Evolutionary conservation across 2,888 invertebrate species (phyloP).

Genomic region (Rambutsinella grinnellia): DNA sequence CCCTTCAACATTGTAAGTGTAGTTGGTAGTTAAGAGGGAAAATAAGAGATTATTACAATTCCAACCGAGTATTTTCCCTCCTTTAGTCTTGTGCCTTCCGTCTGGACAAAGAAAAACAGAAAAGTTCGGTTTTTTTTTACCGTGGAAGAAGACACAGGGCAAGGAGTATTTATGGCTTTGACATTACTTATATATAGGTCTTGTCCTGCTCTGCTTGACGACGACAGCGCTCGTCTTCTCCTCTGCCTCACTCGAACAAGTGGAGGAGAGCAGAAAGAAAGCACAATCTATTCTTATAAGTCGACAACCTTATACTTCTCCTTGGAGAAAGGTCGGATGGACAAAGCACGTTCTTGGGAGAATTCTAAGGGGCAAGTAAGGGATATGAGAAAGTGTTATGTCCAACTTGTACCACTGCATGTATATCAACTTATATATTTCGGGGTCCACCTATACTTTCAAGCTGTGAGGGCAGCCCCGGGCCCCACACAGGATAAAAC

Average conservation of each 20-base stretch:
- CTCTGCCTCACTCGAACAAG: neutral
- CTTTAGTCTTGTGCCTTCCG: neutral
- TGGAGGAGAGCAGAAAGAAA: neutral
- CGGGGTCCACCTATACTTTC: too few relatives aligned
- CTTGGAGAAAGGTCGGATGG: slow-evolving; percentile 3
- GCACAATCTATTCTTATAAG: too few relatives aligned
- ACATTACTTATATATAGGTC: slow-evolving; percentile 33
- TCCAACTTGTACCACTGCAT: too few relatives aligned
- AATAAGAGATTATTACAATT: slow-evolving; percentile 29
- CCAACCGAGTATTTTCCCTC: slow-evolving; percentile 15
- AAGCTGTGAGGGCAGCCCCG: neutral
- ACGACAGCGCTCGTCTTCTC: neutral
- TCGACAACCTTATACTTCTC: too few relatives aligned
- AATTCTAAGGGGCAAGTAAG: too few relatives aligned
- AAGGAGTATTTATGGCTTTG: slow-evolving; percentile 32
- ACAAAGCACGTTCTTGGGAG: neutral
- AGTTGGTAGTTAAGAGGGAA: neutral
- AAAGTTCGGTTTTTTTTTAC: slow-evolving; percentile 1
- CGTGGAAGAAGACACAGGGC: slow-evolving; percentile 14
- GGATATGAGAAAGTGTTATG: neutral
- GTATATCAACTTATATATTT: too few relatives aligned
- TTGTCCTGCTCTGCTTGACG: slow-evolving; percentile 7
- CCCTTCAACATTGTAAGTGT: too few relatives aligned
- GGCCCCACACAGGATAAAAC: neutral
- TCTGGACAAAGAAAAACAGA: slow-evolving; percentile 14